phyloP scores from a whole-genome alignment of 2,113 vertebrate species.

The Sarotherodon lohbergeri region DNA sequence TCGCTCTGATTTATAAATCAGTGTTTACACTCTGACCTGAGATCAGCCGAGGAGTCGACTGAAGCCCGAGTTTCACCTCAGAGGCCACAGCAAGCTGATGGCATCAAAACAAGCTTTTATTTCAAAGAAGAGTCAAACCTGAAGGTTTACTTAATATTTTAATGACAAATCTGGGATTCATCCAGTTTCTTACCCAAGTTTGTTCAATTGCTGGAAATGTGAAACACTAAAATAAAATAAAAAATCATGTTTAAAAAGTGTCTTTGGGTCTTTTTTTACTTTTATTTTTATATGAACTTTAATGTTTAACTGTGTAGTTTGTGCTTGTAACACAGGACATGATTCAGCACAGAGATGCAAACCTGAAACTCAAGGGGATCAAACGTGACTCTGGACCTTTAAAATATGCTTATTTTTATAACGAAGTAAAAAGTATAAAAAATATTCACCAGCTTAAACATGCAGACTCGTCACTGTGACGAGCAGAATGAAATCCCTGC shows the following conservation, averaged over 20 bases:
- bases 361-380: background rate
- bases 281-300: background rate
- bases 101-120: background rate
- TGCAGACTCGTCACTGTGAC: accelerated
- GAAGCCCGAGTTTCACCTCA: accelerated
- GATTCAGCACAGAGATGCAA: accelerated
- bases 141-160: background rate
- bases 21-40: background rate
- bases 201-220: accelerated
- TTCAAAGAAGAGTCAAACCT: background rate
- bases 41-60: background rate
- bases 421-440: background rate
- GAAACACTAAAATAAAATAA: background rate
- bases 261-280: background rate
- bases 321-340: background rate
- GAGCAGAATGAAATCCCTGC: background rate
- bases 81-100: background rate
- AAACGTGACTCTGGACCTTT: background rate
- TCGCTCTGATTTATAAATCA: accelerated
- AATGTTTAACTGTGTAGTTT: background rate
- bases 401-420: background rate
- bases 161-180: background rate
- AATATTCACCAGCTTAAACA: background rate
- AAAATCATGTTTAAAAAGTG: accelerated
- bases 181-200: background rate